Evolutionary conservation across 1,140 invertebrate species (phyloP).

Genomic region (Melipona quadrifasciata): DNA sequence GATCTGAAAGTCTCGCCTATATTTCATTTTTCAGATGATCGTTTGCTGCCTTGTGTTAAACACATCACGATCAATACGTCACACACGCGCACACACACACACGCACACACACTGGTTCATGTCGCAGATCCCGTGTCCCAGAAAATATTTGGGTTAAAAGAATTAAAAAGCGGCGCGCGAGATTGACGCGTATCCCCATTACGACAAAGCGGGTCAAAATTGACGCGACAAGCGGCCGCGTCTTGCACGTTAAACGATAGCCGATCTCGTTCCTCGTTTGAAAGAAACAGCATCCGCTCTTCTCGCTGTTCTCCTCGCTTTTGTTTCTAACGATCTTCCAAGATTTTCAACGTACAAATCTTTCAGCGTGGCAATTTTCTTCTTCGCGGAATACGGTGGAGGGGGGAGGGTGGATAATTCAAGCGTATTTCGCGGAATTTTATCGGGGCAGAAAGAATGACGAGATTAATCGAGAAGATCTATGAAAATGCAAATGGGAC

Average conservation of each 20-base stretch:
- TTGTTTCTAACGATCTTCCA: not conserved
- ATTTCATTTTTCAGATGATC: no score
- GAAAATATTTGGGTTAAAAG: not conserved
- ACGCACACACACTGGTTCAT: no score
- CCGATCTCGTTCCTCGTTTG: not conserved
- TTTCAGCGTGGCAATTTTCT: not conserved
- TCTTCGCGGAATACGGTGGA: no score
- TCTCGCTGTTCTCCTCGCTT: no score
- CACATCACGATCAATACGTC: no score
- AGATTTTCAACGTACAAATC: not conserved
- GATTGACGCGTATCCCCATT: not conserved
- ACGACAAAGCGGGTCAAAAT: not conserved
- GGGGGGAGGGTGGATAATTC: not conserved
- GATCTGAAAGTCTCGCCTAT: no score
- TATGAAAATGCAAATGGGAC: not conserved
- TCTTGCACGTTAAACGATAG: not conserved
- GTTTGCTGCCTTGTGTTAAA: no score
- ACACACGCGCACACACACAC: no score
- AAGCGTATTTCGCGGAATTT: not conserved
- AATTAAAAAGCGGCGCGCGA: not conserved
- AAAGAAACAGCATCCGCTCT: not conserved
- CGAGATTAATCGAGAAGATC: not conserved
- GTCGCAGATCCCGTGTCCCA: not conserved
- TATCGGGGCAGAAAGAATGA: not conserved
- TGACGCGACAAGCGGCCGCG: not conserved